Evolutionary conservation across 2,113 vertebrate species (phyloP).

Genomic region (Diphyllodes magnificus): DNA sequence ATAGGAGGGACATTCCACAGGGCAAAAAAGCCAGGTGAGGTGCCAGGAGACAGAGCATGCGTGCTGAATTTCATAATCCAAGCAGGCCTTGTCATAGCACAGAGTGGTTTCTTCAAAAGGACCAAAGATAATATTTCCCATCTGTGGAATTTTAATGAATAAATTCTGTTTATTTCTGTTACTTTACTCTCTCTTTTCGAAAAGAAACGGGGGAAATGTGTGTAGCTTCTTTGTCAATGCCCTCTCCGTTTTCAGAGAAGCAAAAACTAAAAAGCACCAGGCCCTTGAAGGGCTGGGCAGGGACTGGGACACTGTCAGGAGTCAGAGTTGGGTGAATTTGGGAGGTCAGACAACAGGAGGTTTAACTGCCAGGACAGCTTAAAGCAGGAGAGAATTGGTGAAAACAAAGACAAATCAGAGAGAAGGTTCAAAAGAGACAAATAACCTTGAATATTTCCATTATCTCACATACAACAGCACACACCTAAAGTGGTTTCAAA

Average conservation of each 20-base stretch:
- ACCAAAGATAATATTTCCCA: slow-evolving; percentile 29
- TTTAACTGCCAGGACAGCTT: background rate
- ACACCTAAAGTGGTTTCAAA: background rate
- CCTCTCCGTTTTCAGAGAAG: background rate
- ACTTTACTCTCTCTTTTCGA: background rate
- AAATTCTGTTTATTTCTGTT: slow-evolving; percentile 1
- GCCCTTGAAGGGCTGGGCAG: background rate
- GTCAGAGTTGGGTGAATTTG: background rate
- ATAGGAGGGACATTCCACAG: background rate
- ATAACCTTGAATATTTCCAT: background rate
- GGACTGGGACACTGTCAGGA: background rate
- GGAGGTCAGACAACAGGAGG: background rate
- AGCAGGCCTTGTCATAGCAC: background rate
- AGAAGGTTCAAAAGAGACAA: background rate
- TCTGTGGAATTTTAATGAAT: slow-evolving; percentile 38
- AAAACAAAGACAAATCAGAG: background rate
- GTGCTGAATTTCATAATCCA: background rate
- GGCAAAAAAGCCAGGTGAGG: background rate
- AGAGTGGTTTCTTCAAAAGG: background rate
- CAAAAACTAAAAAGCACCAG: background rate
- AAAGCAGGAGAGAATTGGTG: background rate
- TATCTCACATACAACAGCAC: background rate
- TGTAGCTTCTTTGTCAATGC: background rate
- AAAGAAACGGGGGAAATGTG: background rate
- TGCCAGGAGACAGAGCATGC: background rate